phyloP scores from a whole-genome alignment of 1,140 invertebrate genomes.

The Macrocentrus cingulum region DNA sequence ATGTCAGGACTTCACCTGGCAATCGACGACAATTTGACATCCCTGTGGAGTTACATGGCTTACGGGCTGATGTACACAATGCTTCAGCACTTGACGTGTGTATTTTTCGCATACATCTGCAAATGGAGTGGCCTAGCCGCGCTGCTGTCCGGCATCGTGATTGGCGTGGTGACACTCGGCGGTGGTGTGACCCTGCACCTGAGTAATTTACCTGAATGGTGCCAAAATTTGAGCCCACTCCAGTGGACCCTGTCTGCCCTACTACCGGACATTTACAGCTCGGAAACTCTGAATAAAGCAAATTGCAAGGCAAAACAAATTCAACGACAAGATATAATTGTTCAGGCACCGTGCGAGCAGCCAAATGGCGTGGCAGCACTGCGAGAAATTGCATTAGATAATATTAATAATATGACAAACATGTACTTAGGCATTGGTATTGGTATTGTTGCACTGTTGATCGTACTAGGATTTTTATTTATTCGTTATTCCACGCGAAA shows the following conservation, averaged over 20 bases:
- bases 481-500: slow-evolving; percentile 44
- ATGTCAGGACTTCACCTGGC: slow-evolving; percentile 75
- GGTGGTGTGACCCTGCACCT: slow-evolving; percentile 75
- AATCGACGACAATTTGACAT: slow-evolving; percentile 49
- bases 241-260: slow-evolving; percentile 74
- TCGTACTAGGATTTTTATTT: slow-evolving; percentile 38
- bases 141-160: slow-evolving; percentile 64
- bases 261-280: slow-evolving; percentile 67
- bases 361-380: slow-evolving; percentile 76
- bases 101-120: slow-evolving; percentile 68
- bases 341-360: slow-evolving; percentile 74
- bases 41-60: slow-evolving; percentile 47
- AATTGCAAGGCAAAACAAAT: slow-evolving; percentile 63
- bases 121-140: slow-evolving; percentile 62
- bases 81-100: slow-evolving; percentile 70
- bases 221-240: slow-evolving; percentile 70
- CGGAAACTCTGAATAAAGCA: slow-evolving; percentile 56
- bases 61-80: slow-evolving; percentile 76
- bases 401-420: slow-evolving; percentile 32
- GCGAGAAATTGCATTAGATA: slow-evolving; percentile 47
- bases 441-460: slow-evolving; percentile 32
- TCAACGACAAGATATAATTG: slow-evolving; percentile 79
- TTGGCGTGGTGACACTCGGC: slow-evolving; percentile 66
- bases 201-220: slow-evolving; percentile 68
- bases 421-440: slow-evolving; percentile 43